A percentile compares a stretch with the other conserved stretches of the same genome.
These are phyloP conservation scores for Acridotheres tristis DNA, from an alignment of 2,797 vertebrate species.

Conservation along the genomic window DNA sequence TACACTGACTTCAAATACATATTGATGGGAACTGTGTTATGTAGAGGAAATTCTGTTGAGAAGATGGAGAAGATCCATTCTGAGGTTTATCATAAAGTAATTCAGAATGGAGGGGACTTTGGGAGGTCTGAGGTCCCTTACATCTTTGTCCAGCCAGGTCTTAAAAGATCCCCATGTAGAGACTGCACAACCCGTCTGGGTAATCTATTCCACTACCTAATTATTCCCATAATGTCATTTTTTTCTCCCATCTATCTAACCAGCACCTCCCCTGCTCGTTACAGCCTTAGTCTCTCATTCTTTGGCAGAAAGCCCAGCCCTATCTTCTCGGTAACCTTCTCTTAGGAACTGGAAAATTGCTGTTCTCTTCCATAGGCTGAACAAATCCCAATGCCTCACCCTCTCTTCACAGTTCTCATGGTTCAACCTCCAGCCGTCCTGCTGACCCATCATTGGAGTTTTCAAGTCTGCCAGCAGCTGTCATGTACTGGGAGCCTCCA, in stretches of 20 bases:
- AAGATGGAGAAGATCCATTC: neutral
- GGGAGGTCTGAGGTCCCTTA: neutral
- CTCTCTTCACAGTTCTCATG: neutral
- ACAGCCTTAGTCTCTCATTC: neutral
- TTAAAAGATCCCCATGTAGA: neutral
- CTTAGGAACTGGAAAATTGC: neutral
- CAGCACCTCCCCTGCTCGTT: neutral
- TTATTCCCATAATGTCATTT: neutral
- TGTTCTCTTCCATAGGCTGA: neutral
- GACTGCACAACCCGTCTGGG: neutral
- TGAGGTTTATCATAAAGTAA: neutral
- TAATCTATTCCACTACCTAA: neutral
- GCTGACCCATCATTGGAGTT: neutral
- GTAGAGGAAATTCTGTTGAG: neutral
- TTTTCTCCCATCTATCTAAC: neutral
- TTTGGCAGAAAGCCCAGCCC: neutral
- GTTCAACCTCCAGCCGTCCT: neutral
- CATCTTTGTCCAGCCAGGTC: neutral
- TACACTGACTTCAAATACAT: neutral
- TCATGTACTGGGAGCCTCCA: neutral
- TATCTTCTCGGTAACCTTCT: neutral
- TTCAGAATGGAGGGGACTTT: neutral
- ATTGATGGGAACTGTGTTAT: neutral
- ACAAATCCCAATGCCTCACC: neutral
- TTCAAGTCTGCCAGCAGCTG: neutral